Percentiles rank a stretch among this genome's conserved stretches.
phyloP scores from a whole-genome alignment of 1,140 invertebrate genomes.

The Plodia interpunctella region DNA sequence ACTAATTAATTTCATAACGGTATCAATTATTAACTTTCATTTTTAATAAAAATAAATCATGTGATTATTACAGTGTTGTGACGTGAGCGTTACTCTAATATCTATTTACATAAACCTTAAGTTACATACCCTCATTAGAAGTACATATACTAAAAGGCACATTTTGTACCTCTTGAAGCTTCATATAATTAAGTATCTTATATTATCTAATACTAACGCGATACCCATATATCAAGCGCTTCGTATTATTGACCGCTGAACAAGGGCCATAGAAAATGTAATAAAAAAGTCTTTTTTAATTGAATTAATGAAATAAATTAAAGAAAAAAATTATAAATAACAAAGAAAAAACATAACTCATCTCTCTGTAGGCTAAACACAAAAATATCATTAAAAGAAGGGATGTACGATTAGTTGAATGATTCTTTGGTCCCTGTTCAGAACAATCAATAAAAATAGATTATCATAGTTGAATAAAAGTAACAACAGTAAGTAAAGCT shows the following conservation, averaged over 20 bases:
- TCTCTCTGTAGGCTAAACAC: too few species aligned
- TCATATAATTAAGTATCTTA: background rate
- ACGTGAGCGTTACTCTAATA: conserved; percentile 16
- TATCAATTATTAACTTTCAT: too few species aligned
- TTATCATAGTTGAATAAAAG: conserved; percentile 21
- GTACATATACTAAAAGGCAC: conserved; percentile 55
- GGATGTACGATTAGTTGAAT: conserved; percentile 6
- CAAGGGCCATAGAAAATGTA: background rate
- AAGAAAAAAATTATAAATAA: too few species aligned
- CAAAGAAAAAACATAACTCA: too few species aligned
- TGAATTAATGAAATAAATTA: too few species aligned
- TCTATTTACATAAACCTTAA: conserved; percentile 48
- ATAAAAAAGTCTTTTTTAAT: too few species aligned
- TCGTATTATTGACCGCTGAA: background rate
- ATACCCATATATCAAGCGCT: conserved; percentile 4
- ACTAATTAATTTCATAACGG: too few species aligned
- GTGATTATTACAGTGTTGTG: conserved; percentile 14
- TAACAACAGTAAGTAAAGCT: conserved; percentile 46
- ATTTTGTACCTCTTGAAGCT: conserved; percentile 58
- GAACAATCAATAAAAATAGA: conserved; percentile 8
- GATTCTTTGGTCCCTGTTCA: conserved; percentile 8
- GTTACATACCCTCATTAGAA: conserved; percentile 53
- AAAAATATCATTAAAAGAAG: too few species aligned
- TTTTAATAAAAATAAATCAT: background rate
- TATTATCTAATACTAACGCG: background rate